Conservation (phyloP, 2,797 vertebrate genomes). For the Myripristis murdjan region DNA sequence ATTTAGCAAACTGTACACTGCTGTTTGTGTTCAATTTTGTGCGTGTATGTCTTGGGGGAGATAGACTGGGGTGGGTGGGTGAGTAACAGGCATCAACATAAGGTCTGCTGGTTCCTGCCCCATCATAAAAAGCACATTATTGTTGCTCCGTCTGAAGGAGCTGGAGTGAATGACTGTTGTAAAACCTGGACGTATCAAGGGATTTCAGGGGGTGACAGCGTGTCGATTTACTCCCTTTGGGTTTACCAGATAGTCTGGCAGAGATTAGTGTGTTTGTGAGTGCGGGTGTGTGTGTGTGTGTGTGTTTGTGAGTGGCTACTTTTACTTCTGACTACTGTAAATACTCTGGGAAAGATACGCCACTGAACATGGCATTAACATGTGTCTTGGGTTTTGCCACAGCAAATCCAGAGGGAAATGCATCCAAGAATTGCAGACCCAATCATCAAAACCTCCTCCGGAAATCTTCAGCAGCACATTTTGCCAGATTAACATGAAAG, state of each 20-base stretch:
- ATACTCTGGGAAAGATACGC: too few species aligned
- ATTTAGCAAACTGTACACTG: constrained; percentile 39
- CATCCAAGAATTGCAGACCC: too few species aligned
- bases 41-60: constrained; percentile 50
- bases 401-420: too few species aligned
- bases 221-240: constrained; percentile 62
- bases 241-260: constrained; percentile 59
- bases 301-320: too few species aligned
- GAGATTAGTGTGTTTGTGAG: constrained; percentile 57
- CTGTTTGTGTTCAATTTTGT: constrained; percentile 54
- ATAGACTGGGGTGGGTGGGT: too few species aligned
- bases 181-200: constrained; percentile 62
- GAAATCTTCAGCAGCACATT: too few species aligned
- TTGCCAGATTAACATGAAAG: too few species aligned
- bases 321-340: too few species aligned
- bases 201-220: constrained; percentile 55
- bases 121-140: constrained; percentile 73
- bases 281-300: constrained; percentile 40
- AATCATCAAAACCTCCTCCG: too few species aligned
- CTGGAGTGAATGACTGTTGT: constrained; percentile 66
- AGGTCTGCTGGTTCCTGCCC: constrained; percentile 57
- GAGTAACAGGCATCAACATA: constrained; percentile 51
- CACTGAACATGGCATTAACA: too few species aligned
- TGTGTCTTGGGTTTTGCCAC: too few species aligned
- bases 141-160: constrained; percentile 74